A percentile compares a stretch with the other conserved stretches of the same genome.
phyloP scores from a whole-genome alignment of 2,797 vertebrate species.

The Monodelphis domestica region DNA sequence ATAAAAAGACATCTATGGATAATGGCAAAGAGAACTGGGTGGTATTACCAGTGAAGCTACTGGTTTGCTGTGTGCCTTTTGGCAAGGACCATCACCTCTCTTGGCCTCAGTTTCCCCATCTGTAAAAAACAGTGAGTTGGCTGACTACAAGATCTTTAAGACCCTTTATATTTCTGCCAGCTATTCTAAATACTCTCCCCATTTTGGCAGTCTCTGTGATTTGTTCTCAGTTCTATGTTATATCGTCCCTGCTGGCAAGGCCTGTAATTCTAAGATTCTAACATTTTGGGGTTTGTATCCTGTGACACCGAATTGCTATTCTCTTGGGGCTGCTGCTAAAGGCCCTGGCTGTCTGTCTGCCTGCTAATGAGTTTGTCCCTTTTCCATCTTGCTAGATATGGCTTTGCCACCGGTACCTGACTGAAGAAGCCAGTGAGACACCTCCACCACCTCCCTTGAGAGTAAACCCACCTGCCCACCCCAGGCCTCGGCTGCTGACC shows the following conservation, averaged over 20 bases:
- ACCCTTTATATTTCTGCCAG: neutral
- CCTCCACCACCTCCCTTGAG: neutral
- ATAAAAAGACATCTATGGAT: neutral
- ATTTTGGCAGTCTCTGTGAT: neutral
- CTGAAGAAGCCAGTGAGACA: neutral
- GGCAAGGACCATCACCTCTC: neutral
- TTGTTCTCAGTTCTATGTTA: neutral
- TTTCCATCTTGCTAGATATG: neutral
- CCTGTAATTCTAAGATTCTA: neutral
- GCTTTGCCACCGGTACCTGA: neutral
- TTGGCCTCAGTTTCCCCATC: neutral
- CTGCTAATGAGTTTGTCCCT: neutral
- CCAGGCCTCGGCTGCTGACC: neutral
- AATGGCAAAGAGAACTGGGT: neutral
- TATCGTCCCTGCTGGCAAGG: neutral
- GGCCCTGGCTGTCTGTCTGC: neutral
- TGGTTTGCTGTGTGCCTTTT: neutral
- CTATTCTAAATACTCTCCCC: neutral
- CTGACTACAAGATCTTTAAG: neutral
- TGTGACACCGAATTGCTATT: neutral
- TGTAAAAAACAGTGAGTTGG: neutral
- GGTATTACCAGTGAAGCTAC: neutral
- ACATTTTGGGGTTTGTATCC: neutral
- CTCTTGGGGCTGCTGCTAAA: neutral
- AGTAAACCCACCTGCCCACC: neutral